Base-by-base conservation (phyloP, 37 sponge, comb jelly and placozoan species). In the Sycon ciliatum region DNA sequence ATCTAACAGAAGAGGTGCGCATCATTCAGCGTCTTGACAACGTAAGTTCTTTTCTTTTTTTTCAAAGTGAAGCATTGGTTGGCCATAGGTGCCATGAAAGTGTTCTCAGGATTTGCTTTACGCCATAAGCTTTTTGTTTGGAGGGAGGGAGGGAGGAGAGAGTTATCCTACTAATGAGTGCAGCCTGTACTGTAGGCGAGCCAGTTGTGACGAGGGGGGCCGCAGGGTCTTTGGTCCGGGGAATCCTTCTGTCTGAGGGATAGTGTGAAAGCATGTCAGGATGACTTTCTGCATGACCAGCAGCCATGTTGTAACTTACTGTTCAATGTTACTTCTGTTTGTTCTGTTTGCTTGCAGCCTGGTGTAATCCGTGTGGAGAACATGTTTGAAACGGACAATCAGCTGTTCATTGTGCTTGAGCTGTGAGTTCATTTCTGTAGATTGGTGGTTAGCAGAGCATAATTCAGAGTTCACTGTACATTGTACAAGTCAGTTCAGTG, bases 331-430 rank as follows among this genome's bases (percentile, higher is more conserved):
- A 55, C 56, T 65, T n/a, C 22, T 65, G 28, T 35, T 35, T n/a
- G 3, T 28, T 2, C 13, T 27, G 39, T 36, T 53, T 22, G 27
- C 2, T 61, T 69, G 34, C 73, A 89, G 90, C 86, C 90, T 4
- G 84, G 90, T 61, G 78, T 89, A 56, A 89, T 85, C 20, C 55
- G 40, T 3, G 75, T 89, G 1, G 86, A 89, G 54, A 83, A 89
- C 34, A 72, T 89, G 31, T 79, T 66, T 72, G 90, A 89, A 31
- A 73, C 74, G 5, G 36, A 79, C 0, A 73, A 78, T 18, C 65
- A 76, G 3, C 74, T 89, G 34, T 89, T 79, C 70, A 85, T 89
- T 55, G 83, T 89, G n/a, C 83, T 89, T 1, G 90, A 89, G 82
- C 78, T 89, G 90, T 89, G 57, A 73, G 89, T 80, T 6, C 4